Evolutionary conservation across 2,113 vertebrate genomes (phyloP).

Genomic region (Coturnix japonica): DNA sequence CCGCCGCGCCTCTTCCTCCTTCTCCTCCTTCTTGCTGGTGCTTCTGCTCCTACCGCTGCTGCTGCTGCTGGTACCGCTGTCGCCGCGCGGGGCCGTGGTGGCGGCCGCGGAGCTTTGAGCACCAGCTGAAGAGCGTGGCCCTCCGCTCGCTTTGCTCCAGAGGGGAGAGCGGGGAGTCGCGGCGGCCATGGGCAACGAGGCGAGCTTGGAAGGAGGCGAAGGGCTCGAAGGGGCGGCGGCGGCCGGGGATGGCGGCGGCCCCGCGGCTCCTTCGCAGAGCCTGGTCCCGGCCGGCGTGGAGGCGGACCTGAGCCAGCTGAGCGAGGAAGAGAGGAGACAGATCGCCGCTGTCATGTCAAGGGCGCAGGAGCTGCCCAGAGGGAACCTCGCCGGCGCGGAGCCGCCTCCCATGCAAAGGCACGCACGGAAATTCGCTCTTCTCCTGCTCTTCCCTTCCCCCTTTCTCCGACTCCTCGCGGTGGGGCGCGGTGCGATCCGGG

Average conservation of each 20-base stretch:
- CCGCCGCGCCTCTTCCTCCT: neutral
- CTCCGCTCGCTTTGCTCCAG: neutral
- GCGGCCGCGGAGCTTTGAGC: conserved; percentile 6
- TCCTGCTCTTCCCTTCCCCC: conserved; percentile 4
- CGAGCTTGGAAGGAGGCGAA: conserved; percentile 92
- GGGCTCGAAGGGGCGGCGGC: conserved; percentile 60
- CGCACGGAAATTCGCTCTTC: conserved; percentile 75
- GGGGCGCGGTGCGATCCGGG: conserved; percentile 12
- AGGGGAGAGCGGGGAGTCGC: neutral
- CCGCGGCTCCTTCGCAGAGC: conserved; percentile 75
- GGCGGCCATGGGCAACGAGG: conserved; percentile 94
- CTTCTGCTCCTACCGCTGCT: neutral
- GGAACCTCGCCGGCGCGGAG: conserved; percentile 77
- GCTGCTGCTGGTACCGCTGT: neutral
- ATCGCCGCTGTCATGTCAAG: conserved; percentile 93
- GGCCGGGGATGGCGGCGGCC: conserved; percentile 81
- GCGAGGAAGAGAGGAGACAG: conserved; percentile 91
- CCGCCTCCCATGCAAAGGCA: conserved; percentile 87
- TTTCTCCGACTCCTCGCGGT: conserved; percentile 3
- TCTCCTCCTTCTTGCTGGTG: too few relatives aligned
- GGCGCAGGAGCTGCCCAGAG: conserved; percentile 90
- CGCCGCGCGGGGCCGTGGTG: conserved; percentile 29
- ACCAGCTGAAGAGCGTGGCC: neutral
- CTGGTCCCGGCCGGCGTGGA: conserved; percentile 79
- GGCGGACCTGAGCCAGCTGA: conserved; percentile 90